A percentile compares a stretch with the other conserved stretches of the same genome.
Evolutionary conservation across 2,797 vertebrate genomes (phyloP).

Genomic region (Silurus lanzhouensis): DNA sequence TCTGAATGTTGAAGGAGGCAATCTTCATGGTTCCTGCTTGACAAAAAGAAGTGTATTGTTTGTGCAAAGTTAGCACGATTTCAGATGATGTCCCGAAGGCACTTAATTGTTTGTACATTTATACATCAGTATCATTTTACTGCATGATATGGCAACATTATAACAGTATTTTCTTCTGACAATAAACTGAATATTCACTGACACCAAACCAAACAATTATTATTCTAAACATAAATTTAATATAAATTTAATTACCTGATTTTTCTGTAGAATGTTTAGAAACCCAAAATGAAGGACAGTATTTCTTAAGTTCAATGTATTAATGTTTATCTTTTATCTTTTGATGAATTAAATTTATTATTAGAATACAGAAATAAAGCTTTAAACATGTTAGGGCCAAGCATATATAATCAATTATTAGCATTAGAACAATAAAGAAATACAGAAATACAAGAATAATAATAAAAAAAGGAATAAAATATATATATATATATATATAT

Average conservation of each 20-base stretch:
- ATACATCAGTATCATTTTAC: neutral
- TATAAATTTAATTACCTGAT: no score
- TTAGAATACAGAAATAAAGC: neutral
- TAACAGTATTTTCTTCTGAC: neutral
- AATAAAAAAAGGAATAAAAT: no score
- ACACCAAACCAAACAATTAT: neutral
- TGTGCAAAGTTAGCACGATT: neutral
- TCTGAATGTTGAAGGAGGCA: constrained; percentile 78
- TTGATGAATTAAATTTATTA: neutral
- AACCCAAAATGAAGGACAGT: neutral
- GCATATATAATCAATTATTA: neutral
- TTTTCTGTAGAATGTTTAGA: neutral
- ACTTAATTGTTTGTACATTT: neutral
- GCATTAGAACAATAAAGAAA: no score
- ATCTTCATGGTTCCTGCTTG: constrained; percentile 74
- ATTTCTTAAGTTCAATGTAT: neutral
- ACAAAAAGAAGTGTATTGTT: neutral
- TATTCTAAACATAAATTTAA: neutral
- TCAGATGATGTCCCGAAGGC: neutral
- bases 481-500: no score
- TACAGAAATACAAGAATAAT: no score
- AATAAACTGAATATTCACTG: neutral
- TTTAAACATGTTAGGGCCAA: neutral
- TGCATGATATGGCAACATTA: neutral
- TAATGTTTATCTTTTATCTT: neutral